A percentile compares a stretch with the other conserved stretches of the same genome.
Conservation (phyloP, 2,113 vertebrate species). For the Laticauda laticaudata region DNA sequence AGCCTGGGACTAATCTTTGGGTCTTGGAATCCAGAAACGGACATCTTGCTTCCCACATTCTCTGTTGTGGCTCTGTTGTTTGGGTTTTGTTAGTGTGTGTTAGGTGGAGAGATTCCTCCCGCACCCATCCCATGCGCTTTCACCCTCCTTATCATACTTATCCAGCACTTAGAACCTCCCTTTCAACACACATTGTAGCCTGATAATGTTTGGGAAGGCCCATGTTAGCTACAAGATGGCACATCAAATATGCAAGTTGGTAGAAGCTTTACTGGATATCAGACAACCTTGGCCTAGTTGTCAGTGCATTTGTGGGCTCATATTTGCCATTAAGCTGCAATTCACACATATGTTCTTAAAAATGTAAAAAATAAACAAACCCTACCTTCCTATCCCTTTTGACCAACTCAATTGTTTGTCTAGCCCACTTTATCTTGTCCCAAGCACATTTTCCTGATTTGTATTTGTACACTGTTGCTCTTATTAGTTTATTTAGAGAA, state of each 20-base stretch:
- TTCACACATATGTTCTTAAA: neutral
- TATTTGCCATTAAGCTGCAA: neutral
- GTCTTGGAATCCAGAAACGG: neutral
- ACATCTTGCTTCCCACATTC: neutral
- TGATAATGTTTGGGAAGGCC: neutral
- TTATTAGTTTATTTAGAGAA: neutral
- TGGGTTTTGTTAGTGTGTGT: neutral
- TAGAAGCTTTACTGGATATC: neutral
- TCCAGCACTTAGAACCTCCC: neutral
- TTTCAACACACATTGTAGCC: neutral
- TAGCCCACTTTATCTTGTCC: neutral
- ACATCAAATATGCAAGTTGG: neutral
- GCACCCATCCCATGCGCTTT: neutral
- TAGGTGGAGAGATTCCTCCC: neutral
- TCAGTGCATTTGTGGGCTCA: neutral
- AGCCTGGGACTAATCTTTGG: neutral
- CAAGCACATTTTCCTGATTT: neutral
- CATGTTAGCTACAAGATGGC: neutral
- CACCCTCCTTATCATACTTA: neutral
- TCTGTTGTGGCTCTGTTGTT: neutral
- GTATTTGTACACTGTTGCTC: neutral
- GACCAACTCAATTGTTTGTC: neutral
- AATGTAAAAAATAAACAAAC: neutral
- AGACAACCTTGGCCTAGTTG: neutral
- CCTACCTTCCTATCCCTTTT: neutral